These are phyloP conservation scores for Platysternon megacephalum DNA, from an alignment of 2,113 vertebrate genomes.

Conservation along the genomic window DNA sequence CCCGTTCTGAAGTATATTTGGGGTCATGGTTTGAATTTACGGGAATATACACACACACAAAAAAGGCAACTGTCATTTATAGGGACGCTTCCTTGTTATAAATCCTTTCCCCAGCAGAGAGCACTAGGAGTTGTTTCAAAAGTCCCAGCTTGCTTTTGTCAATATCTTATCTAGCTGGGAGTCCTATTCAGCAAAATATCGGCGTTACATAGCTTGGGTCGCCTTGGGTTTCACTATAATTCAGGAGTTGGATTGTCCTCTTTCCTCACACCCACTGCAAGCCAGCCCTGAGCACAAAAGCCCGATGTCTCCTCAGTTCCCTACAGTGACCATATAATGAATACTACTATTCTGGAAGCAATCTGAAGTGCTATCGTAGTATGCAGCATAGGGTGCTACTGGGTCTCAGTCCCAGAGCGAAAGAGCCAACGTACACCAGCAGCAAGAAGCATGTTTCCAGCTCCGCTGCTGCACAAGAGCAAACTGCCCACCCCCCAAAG, in stretches of 20 bases:
- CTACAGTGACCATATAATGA: too few relatives aligned
- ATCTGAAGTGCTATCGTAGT: too few relatives aligned
- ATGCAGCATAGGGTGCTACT: too few relatives aligned
- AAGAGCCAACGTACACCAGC: too few relatives aligned
- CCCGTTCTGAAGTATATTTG: neutral
- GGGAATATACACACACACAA: neutral
- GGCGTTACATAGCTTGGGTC: neutral
- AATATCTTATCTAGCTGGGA: neutral
- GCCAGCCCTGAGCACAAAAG: neutral
- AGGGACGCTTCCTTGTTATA: neutral
- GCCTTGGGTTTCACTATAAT: neutral
- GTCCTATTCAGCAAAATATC: neutral
- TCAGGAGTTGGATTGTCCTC: neutral
- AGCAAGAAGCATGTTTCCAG: too few relatives aligned
- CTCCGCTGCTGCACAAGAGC: too few relatives aligned
- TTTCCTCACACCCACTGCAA: neutral
- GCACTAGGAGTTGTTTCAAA: neutral
- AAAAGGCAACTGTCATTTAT: accelerated
- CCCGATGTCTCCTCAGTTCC: neutral
- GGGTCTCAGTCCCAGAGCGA: too few relatives aligned
- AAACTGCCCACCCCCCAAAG: neutral
- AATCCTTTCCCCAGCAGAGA: neutral
- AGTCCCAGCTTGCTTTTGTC: neutral
- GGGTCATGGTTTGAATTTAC: neutral
- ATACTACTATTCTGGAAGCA: too few relatives aligned